A percentile compares a stretch with the other conserved stretches of the same genome.
Conservation (phyloP, 2,113 vertebrate species). For the Xyrauchen texanus region DNA sequence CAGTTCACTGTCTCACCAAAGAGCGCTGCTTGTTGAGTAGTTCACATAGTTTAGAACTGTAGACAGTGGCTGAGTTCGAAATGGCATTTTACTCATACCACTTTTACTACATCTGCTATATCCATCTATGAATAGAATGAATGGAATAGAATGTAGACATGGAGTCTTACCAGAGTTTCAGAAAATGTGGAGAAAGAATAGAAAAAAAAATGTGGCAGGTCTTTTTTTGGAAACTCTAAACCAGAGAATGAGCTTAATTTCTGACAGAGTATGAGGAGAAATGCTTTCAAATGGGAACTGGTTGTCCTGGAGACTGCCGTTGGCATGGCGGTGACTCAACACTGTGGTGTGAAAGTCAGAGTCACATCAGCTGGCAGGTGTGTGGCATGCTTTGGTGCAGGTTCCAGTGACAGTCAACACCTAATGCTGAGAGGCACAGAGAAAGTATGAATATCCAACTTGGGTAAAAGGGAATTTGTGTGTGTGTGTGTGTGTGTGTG, state of each 20-base stretch:
- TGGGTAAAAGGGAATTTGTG: background rate
- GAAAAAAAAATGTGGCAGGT: background rate
- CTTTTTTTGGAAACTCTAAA: constrained; percentile 27
- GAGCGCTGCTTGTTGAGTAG: constrained; percentile 13
- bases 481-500: no score
- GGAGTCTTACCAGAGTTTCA: constrained; percentile 14
- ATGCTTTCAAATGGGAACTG: background rate
- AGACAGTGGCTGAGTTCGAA: no score
- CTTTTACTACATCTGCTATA: no score
- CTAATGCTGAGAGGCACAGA: constrained; percentile 24
- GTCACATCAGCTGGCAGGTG: constrained; percentile 24
- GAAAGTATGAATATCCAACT: background rate
- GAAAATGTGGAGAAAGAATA: background rate
- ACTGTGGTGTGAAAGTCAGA: constrained; percentile 21
- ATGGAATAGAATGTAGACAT: no score
- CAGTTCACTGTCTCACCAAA: background rate
- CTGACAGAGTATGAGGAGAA: background rate
- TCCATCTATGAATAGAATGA: no score
- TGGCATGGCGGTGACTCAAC: constrained; percentile 20
- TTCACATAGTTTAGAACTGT: background rate
- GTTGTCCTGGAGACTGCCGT: constrained; percentile 7
- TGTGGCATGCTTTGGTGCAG: background rate
- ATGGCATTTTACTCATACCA: no score
- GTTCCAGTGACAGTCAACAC: constrained; percentile 21
- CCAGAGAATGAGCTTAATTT: constrained; percentile 1